Percentiles rank a stretch among this genome's conserved stretches.
Evolutionary conservation across 92 coral and sea anemone species (phyloP).

Genomic region (Epizoanthus scotinus): DNA sequence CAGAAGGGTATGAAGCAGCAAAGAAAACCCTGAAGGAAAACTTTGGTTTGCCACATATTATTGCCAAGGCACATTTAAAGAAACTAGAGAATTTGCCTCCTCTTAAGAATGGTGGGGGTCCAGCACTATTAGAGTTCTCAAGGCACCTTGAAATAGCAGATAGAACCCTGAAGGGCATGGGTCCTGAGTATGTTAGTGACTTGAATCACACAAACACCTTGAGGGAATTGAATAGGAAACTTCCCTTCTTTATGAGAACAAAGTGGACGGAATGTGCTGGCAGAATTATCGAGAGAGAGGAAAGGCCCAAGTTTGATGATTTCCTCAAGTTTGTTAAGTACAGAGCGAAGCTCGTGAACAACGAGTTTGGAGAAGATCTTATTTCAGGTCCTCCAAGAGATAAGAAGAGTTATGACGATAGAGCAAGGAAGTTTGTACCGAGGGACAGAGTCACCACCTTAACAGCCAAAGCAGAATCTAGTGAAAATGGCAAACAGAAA

Average conservation of each 20-base stretch:
- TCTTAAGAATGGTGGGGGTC: constrained; percentile 17
- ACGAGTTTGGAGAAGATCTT: constrained; percentile 66
- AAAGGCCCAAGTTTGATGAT: constrained; percentile 28
- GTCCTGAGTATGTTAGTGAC: constrained; percentile 18
- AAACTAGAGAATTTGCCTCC: constrained; percentile 20
- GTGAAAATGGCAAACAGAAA: not conserved
- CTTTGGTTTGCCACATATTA: constrained; percentile 60
- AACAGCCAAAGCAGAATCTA: not conserved
- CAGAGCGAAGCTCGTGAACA: constrained; percentile 67
- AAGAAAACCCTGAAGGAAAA: constrained; percentile 44
- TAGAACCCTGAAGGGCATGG: constrained; percentile 33
- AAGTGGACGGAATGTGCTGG: constrained; percentile 49
- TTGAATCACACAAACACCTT: constrained; percentile 35
- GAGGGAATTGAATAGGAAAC: constrained; percentile 43
- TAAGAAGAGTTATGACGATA: constrained; percentile 19
- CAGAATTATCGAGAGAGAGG: constrained; percentile 21
- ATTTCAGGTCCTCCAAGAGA: constrained; percentile 21
- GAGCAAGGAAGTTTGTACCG: constrained; percentile 7
- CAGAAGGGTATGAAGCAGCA: constrained; percentile 37
- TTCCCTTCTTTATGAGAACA: constrained; percentile 47
- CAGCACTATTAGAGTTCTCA: constrained; percentile 22
- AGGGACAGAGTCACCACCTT: constrained; percentile 15
- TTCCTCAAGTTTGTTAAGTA: constrained; percentile 45
- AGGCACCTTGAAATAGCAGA: constrained; percentile 14
- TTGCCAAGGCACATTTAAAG: constrained; percentile 52